These are phyloP conservation scores for Pammene fasciana DNA, from an alignment of 2,888 invertebrate genomes.

Conservation along the genomic window DNA sequence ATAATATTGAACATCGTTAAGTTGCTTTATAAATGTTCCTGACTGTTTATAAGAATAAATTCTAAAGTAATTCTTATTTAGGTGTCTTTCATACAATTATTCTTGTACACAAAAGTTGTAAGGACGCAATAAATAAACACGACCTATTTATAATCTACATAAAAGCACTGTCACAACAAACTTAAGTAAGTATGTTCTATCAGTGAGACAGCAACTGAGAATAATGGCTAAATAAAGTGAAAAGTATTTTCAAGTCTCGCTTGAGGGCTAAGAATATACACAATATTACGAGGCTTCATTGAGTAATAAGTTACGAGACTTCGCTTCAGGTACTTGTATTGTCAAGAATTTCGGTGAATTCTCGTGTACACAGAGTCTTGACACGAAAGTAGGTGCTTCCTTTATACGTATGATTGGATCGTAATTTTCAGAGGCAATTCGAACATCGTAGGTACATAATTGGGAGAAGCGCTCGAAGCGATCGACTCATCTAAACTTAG, in stretches of 20 bases:
- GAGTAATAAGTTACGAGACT: slow-evolving; percentile 19
- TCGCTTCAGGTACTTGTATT: slow-evolving; percentile 4
- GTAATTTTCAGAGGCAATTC: slow-evolving; percentile 37
- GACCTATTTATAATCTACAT: slow-evolving; percentile 3
- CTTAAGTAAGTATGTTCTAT: slow-evolving; percentile 10
- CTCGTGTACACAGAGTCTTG: background rate
- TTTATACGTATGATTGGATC: slow-evolving; percentile 24
- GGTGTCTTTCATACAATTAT: no score
- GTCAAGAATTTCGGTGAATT: background rate
- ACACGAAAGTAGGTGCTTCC: background rate
- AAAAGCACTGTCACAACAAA: background rate
- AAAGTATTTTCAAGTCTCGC: slow-evolving; percentile 3
- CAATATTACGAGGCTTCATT: background rate
- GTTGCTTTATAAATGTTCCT: background rate
- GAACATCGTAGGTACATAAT: slow-evolving; percentile 34
- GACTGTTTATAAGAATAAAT: background rate
- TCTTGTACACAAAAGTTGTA: background rate
- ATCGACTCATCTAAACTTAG: slow-evolving; percentile 34
- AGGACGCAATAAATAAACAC: slow-evolving; percentile 3
- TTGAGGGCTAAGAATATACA: background rate
- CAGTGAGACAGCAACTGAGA: slow-evolving; percentile 2
- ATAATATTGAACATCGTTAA: background rate
- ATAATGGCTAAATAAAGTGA: slow-evolving; percentile 10
- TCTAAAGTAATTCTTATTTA: background rate
- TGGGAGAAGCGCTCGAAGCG: slow-evolving; percentile 33